Percentiles rank a stretch among this genome's conserved stretches.
Evolutionary conservation across 2,888 invertebrate genomes (phyloP).

Genomic region (Congeria kusceri): DNA sequence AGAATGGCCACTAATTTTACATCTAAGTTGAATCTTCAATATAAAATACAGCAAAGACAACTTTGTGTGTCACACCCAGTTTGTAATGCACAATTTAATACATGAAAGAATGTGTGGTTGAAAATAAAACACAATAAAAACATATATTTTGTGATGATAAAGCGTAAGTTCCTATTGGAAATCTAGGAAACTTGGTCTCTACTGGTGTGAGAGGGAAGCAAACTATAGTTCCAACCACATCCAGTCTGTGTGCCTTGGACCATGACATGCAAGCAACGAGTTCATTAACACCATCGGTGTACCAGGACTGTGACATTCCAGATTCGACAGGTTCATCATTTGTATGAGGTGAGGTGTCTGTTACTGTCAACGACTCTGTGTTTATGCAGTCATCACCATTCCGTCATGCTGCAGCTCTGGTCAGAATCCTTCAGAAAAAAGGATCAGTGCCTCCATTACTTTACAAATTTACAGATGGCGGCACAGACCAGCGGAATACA

Average conservation of each 20-base stretch:
- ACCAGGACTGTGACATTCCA: slow-evolving; percentile 25
- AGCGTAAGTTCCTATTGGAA: slow-evolving; percentile 43
- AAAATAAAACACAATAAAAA: slow-evolving; percentile 2
- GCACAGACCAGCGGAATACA: slow-evolving; percentile 38
- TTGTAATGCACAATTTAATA: slow-evolving; percentile 53
- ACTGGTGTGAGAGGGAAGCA: slow-evolving; percentile 49
- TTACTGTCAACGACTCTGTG: slow-evolving; percentile 36
- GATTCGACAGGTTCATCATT: slow-evolving; percentile 23
- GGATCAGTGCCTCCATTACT: slow-evolving; percentile 16
- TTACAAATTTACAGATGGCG: slow-evolving; percentile 46
- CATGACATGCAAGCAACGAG: slow-evolving; percentile 43
- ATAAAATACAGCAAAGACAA: slow-evolving; percentile 54
- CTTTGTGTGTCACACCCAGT: slow-evolving; percentile 41
- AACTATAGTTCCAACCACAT: slow-evolving; percentile 20
- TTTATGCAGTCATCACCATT: slow-evolving; percentile 34
- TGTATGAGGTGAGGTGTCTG: slow-evolving; percentile 30
- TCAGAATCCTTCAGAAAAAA: not conserved
- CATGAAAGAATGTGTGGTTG: slow-evolving; percentile 40
- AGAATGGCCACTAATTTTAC: slow-evolving; percentile 32
- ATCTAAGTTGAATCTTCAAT: slow-evolving; percentile 35
- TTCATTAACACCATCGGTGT: slow-evolving; percentile 37
- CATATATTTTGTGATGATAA: slow-evolving; percentile 44
- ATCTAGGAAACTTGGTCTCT: slow-evolving; percentile 28
- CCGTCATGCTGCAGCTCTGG: slow-evolving; percentile 29
- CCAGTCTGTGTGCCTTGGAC: slow-evolving; percentile 26